Evolutionary conservation across 2,797 vertebrate genomes (phyloP).

Genomic region (Acanthurus lineatus): DNA sequence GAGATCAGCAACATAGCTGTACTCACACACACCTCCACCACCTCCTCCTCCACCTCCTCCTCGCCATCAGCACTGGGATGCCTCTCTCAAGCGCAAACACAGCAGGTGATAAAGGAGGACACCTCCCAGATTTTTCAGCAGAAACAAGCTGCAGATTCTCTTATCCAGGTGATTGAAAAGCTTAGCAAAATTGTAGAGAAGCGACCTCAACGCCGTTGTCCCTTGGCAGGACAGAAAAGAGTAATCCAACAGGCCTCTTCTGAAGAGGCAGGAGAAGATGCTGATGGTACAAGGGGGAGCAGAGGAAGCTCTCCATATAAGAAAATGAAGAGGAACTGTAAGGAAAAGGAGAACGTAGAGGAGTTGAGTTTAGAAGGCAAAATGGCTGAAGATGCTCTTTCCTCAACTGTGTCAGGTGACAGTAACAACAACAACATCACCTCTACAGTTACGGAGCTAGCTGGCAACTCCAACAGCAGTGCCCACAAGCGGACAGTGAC

Average conservation of each 20-base stretch:
- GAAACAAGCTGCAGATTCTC: slow-evolving; percentile 89
- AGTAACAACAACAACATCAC: slow-evolving; percentile 54
- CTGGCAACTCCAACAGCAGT: slow-evolving; percentile 53
- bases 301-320: slow-evolving; percentile 81
- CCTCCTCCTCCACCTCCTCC: slow-evolving; percentile 47
- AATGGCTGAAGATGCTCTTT: background rate
- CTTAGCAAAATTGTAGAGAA: slow-evolving; percentile 97
- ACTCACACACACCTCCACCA: slow-evolving; percentile 86
- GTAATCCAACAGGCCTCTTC: slow-evolving; percentile 67
- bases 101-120: slow-evolving; percentile 28
- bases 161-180: slow-evolving; percentile 97
- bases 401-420: slow-evolving; percentile 43
- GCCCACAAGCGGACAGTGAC: slow-evolving; percentile 85
- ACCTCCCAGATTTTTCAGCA: slow-evolving; percentile 82
- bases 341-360: slow-evolving; percentile 26
- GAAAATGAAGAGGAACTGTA: slow-evolving; percentile 73
- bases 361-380: slow-evolving; percentile 20
- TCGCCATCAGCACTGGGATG: slow-evolving; percentile 8
- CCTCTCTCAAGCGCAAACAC: slow-evolving; percentile 37
- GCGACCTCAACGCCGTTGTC: slow-evolving; percentile 88
- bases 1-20: slow-evolving; percentile 88
- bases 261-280: slow-evolving; percentile 68
- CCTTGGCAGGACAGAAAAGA: slow-evolving; percentile 90
- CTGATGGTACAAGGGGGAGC: slow-evolving; percentile 67
- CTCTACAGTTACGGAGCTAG: background rate